Conservation (phyloP, 2,888 invertebrate species). For the Chalcis sispes region DNA sequence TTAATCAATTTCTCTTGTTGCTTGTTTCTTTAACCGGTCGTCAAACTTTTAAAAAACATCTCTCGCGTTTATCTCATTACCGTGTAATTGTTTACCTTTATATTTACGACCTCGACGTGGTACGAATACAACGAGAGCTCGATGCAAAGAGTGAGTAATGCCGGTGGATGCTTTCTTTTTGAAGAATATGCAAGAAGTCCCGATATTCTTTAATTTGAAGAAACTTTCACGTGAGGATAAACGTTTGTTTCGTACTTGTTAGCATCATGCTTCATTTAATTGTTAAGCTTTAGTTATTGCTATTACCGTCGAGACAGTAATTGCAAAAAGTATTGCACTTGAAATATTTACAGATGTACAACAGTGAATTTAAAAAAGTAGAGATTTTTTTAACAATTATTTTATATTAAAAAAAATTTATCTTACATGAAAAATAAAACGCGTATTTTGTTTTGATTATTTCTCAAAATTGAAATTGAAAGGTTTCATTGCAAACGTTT, state of each 20-base stretch:
- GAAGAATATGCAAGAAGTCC: background rate
- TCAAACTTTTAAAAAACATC: too few relatives aligned
- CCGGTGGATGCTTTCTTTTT: background rate
- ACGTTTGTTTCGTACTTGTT: conserved; percentile 4
- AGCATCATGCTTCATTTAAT: background rate
- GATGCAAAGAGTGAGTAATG: conserved; percentile 6
- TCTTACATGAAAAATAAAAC: too few relatives aligned
- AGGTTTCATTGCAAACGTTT: too few relatives aligned
- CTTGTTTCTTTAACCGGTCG: background rate
- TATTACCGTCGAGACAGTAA: too few relatives aligned
- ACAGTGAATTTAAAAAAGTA: too few relatives aligned
- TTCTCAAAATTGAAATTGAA: too few relatives aligned
- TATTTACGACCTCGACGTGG: conserved; percentile 5
- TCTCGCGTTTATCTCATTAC: too few relatives aligned
- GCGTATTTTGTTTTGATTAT: too few relatives aligned
- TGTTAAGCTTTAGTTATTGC: background rate
- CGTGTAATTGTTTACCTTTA: conserved; percentile 14
- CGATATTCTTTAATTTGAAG: background rate
- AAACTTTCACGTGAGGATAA: conserved; percentile 9
- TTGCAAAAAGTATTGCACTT: too few relatives aligned
- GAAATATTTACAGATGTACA: too few relatives aligned
- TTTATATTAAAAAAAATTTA: too few relatives aligned
- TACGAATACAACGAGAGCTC: background rate
- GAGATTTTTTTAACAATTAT: too few relatives aligned
- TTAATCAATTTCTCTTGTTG: background rate